Base-by-base conservation (phyloP, 2,888 invertebrate genomes). In the Caenorhabditis japonica region DNA sequence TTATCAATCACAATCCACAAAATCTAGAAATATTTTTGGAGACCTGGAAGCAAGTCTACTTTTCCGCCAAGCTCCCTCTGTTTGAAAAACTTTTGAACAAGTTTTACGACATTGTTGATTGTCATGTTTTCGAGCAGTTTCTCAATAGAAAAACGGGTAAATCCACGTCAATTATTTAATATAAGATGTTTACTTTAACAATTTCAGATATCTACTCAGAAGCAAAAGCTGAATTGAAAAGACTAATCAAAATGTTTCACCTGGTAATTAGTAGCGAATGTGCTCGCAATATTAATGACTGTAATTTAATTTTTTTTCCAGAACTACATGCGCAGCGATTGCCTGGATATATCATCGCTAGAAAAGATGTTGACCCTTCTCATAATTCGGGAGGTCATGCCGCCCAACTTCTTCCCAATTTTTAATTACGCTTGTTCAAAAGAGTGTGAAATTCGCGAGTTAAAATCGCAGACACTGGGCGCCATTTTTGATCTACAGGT, bases 341-440 rank as follows among this genome's bases (percentile, higher is more conserved):
- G 10, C 15, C 34, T 56, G 3, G 10, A 38, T n/a, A 43, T 36
- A 2, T n/a, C 27, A 5, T 5, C 34, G 0, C 25, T 66, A 10
- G 56, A 66, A 10, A 66, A 47, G n/a, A 8, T 56, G 25, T 8
- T 66, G 8, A 10, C 51, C 0, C 44, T 66, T 0, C 3, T 44
- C 4, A 43, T 66, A 5, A 51, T 38, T 3, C 19, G 4, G 0
- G 36, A 43, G 1, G 12, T 27, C 5, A 27, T 51, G n/a, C 51
- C 47, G 1, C 3, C 25, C 4, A 47, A 56, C 27, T 64, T 64
- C 27, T 56, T 41, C n/a, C 10, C 17, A 0, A 8, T 56, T 5
- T 56, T 56, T 43, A 43, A 66, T 27, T 66, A 36, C 17, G 19
- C 36, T 3, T 56, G 56, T 13, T 44, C 25, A 2, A 15, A 13